Evolutionary conservation across 2,113 vertebrate species (phyloP).

Genomic region (Rhombomys opimus): DNA sequence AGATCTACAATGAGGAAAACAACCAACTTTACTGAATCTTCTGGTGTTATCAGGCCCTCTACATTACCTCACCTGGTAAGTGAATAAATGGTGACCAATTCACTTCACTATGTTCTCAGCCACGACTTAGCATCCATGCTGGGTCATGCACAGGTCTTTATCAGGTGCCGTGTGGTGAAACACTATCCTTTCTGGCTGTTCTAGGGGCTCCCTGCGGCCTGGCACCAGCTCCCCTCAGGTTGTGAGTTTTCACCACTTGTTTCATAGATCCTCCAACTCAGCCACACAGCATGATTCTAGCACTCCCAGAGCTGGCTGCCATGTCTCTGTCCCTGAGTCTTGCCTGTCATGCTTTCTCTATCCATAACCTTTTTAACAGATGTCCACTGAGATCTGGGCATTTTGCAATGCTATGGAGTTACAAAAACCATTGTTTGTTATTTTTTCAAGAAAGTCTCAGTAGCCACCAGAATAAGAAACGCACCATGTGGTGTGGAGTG

Average conservation of each 20-base stretch:
- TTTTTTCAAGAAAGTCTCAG: background rate
- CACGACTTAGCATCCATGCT: background rate
- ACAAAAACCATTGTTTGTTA: background rate
- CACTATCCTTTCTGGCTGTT: background rate
- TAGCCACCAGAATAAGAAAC: background rate
- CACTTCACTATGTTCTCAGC: background rate
- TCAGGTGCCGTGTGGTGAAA: background rate
- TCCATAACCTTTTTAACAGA: conserved; percentile 13
- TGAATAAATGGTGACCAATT: background rate
- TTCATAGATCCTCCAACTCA: background rate
- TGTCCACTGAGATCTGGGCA: background rate
- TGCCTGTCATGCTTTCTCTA: background rate
- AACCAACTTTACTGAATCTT: background rate
- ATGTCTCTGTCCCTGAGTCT: background rate
- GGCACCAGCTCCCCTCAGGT: background rate
- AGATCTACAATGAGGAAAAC: background rate
- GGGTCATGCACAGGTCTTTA: background rate
- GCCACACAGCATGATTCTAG: background rate
- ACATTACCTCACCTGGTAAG: background rate
- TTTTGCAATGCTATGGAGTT: background rate
- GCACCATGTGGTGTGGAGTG: background rate
- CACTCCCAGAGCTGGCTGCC: background rate
- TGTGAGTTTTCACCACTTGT: background rate
- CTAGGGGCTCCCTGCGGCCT: background rate
- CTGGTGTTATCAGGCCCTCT: background rate